Percentiles rank a stretch among this genome's conserved stretches.
Evolutionary conservation across 2,113 vertebrate species (phyloP).

Genomic region (Rutilus rutilus): DNA sequence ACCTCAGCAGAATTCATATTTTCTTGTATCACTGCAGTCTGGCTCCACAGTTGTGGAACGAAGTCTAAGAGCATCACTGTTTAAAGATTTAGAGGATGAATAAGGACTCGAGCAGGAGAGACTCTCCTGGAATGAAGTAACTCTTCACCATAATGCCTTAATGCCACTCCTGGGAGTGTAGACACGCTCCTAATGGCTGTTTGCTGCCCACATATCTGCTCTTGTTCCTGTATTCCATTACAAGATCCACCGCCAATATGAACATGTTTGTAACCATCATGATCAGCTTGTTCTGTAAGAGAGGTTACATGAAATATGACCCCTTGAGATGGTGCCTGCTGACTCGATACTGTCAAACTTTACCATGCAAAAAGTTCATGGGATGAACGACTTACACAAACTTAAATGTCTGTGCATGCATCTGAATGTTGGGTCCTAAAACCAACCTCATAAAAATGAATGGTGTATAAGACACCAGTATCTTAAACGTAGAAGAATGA

Average conservation of each 20-base stretch:
- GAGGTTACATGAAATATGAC: slow-evolving; percentile 6
- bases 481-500: neutral
- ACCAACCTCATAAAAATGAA: neutral
- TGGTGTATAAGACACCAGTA: neutral
- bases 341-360: neutral
- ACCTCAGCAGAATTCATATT: neutral
- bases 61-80: slow-evolving; percentile 34
- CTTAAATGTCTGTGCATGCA: neutral
- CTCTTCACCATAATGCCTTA: slow-evolving; percentile 42
- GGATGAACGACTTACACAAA: neutral
- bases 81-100: slow-evolving; percentile 53
- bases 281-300: neutral
- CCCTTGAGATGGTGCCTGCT: neutral
- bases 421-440: neutral
- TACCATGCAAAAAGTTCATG: neutral
- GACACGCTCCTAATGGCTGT: slow-evolving; percentile 34
- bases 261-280: slow-evolving; percentile 1
- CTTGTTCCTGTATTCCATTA: slow-evolving; percentile 24
- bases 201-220: slow-evolving; percentile 29
- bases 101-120: slow-evolving; percentile 24
- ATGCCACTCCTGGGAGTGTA: slow-evolving; percentile 33
- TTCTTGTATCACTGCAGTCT: neutral
- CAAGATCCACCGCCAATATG: neutral
- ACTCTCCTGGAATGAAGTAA: slow-evolving; percentile 36
- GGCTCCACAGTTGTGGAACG: neutral